These are phyloP conservation scores for Pachliopta kotzebuea DNA, from an alignment of 2,888 invertebrate species.

Conservation along the genomic window DNA sequence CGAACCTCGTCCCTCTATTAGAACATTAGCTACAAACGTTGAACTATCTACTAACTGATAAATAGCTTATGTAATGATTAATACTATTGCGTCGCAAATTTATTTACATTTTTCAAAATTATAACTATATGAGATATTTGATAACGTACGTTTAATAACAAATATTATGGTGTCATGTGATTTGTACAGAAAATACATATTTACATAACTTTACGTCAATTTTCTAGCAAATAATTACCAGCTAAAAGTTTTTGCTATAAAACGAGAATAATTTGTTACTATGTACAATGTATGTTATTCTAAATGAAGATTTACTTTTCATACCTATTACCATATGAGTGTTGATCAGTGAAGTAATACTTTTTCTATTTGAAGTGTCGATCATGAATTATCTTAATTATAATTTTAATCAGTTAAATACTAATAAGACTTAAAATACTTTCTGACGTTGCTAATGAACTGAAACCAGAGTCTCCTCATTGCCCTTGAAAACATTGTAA, in stretches of 20 bases:
- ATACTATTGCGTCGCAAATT: background rate
- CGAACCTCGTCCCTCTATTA: no score
- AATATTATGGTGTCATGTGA: slow-evolving; percentile 5
- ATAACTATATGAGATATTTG: slow-evolving; percentile 2
- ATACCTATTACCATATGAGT: no score
- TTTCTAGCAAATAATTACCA: background rate
- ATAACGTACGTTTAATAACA: slow-evolving; percentile 4
- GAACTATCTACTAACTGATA: background rate
- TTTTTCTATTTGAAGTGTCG: no score
- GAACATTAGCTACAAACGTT: background rate
- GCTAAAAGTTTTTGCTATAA: background rate
- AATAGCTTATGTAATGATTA: slow-evolving; percentile 4
- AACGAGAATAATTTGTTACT: background rate
- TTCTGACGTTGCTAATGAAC: no score
- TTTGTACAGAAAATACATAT: background rate
- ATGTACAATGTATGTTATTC: background rate
- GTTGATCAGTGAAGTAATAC: no score
- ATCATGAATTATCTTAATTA: no score
- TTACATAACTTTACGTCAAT: background rate
- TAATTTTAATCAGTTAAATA: no score
- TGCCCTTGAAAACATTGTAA: no score
- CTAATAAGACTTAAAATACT: no score
- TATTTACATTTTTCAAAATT: slow-evolving; percentile 3
- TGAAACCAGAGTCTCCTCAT: no score
- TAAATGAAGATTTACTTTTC: no score